Evolutionary conservation across 23 tunicate species (phyloP).

Genomic region (Botrylloides violaceus): DNA sequence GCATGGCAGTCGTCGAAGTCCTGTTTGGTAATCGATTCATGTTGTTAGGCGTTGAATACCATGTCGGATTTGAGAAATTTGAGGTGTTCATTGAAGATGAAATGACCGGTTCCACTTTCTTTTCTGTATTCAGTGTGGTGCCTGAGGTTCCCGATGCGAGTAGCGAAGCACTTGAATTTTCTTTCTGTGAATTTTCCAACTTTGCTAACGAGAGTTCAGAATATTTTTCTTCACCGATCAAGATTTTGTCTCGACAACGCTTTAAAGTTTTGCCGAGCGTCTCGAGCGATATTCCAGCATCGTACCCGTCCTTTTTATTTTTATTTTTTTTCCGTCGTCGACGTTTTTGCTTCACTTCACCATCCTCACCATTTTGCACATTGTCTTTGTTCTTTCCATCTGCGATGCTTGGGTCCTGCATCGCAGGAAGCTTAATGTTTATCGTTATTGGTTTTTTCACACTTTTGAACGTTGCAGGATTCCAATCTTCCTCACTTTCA

Average conservation of each 20-base stretch:
- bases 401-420: neutral
- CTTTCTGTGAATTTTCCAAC: neutral
- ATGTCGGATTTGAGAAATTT: neutral
- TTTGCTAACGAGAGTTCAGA: too few relatives aligned
- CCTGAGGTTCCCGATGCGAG: neutral
- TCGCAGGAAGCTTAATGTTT: constrained; percentile 19
- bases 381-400: neutral
- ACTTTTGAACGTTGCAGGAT: neutral
- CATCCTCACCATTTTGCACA: neutral
- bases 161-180: neutral
- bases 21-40: neutral
- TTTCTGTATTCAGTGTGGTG: neutral
- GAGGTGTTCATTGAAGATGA: neutral
- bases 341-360: neutral
- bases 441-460: constrained; percentile 11
- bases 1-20: neutral
- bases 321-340: neutral
- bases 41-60: neutral
- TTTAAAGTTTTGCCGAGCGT: constrained; percentile 1
- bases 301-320: neutral
- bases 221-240: neutral
- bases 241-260: neutral
- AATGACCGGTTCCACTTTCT: neutral
- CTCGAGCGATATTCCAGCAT: neutral
- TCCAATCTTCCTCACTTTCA: constrained; percentile 25